Percentiles rank a stretch among this genome's conserved stretches.
Conservation (phyloP, 1,140 invertebrate genomes). For the Cyclargus thomasi region DNA sequence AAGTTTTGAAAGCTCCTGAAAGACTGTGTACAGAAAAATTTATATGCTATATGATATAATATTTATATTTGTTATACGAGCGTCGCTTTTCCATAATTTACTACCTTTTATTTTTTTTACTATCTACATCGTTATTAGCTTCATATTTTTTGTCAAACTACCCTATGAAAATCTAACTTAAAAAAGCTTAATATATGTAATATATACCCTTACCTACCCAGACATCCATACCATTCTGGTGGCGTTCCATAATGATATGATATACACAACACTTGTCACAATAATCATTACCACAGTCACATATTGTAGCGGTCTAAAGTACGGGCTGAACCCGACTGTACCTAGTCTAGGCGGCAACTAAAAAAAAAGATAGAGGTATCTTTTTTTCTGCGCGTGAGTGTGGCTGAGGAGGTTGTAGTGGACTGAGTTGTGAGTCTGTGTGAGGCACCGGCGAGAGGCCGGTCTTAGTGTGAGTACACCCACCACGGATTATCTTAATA, state of each 20-base stretch:
- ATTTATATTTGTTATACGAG: too few relatives aligned
- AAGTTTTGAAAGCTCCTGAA: too few relatives aligned
- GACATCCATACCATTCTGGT: constrained; percentile 76
- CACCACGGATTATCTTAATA: constrained; percentile 23
- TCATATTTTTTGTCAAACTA: too few relatives aligned
- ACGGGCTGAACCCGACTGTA: constrained; percentile 62
- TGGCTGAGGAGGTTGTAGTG: constrained; percentile 70
- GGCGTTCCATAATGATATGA: constrained; percentile 73
- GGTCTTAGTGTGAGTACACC: constrained; percentile 53
- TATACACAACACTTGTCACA: constrained; percentile 3
- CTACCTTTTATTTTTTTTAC: too few relatives aligned
- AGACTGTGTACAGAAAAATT: too few relatives aligned
- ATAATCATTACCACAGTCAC: constrained; percentile 5
- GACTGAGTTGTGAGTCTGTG: constrained; percentile 57
- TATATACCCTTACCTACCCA: constrained; percentile 76
- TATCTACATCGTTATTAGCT: too few relatives aligned
- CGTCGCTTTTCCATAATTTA: too few relatives aligned
- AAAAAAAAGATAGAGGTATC: constrained; percentile 69
- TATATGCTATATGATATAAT: too few relatives aligned
- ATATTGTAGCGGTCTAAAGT: constrained; percentile 53
- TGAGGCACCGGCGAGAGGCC: constrained; percentile 48
- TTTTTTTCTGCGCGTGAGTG: constrained; percentile 75
- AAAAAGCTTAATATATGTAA: constrained; percentile 33
- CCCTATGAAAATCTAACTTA: too few relatives aligned
- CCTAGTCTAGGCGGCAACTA: constrained; percentile 47